Evolutionary conservation across 2,113 vertebrate genomes (phyloP).

Genomic region (Hippoglossus stenolepis): DNA sequence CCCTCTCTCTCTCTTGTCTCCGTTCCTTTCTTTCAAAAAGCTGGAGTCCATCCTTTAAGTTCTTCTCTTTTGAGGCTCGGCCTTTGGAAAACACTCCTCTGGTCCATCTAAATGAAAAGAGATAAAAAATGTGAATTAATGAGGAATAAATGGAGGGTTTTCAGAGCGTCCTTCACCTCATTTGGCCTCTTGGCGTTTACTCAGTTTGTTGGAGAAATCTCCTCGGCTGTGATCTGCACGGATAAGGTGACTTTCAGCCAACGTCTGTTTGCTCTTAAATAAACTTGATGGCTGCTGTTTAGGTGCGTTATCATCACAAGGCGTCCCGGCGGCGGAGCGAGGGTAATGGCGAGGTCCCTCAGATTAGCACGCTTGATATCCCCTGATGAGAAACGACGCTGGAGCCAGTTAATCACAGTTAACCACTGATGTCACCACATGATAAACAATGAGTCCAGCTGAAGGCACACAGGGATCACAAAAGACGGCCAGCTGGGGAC

Average conservation of each 20-base stretch:
- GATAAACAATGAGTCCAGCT: slow-evolving; percentile 57
- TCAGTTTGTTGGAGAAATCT: not conserved
- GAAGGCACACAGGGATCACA: slow-evolving; percentile 44
- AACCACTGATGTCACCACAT: slow-evolving; percentile 56
- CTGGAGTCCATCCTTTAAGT: slow-evolving; percentile 49
- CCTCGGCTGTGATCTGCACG: not conserved
- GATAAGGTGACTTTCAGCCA: not conserved
- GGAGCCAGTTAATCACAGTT: slow-evolving; percentile 66
- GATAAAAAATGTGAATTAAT: slow-evolving; percentile 32
- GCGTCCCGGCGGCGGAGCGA: not conserved
- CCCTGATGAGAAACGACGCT: slow-evolving; percentile 47
- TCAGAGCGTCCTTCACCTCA: slow-evolving; percentile 3
- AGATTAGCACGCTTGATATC: slow-evolving; percentile 53
- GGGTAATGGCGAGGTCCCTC: slow-evolving; percentile 2
- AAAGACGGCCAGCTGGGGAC: slow-evolving; percentile 60
- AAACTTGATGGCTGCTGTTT: slow-evolving; percentile 12
- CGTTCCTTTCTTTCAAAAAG: slow-evolving; percentile 36
- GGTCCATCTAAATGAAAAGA: slow-evolving; percentile 27
- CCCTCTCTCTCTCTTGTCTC: slow-evolving; percentile 30
- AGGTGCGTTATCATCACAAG: slow-evolving; percentile 3
- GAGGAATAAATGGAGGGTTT: not conserved
- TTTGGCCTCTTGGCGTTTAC: not conserved
- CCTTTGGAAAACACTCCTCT: slow-evolving; percentile 21
- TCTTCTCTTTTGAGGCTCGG: slow-evolving; percentile 15
- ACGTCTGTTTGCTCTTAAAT: not conserved